A percentile compares a stretch with the other conserved stretches of the same genome.
Evolutionary conservation across 1,140 invertebrate species (phyloP).

Genomic region (Rhagoletis zephyria): DNA sequence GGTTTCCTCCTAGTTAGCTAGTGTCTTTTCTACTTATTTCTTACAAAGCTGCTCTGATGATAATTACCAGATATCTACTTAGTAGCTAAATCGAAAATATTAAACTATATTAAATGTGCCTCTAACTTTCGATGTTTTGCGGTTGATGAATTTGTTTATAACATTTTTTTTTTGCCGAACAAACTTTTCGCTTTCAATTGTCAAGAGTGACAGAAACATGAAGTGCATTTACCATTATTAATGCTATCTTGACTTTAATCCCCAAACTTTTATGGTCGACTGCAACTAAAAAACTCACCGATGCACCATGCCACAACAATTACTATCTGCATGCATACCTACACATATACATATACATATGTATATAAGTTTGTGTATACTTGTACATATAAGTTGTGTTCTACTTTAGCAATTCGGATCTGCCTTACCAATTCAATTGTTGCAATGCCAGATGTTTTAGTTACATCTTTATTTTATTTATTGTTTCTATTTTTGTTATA

Average conservation of each 20-base stretch:
- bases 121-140: too few relatives aligned
- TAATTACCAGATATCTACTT: too few relatives aligned
- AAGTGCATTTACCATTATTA: conserved; percentile 31
- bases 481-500: neutral
- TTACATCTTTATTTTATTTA: neutral
- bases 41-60: too few relatives aligned
- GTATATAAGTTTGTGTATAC: neutral
- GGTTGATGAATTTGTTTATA: too few relatives aligned
- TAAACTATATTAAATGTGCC: too few relatives aligned
- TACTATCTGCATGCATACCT: neutral
- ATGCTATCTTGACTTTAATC: conserved; percentile 27
- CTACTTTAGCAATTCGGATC: too few relatives aligned
- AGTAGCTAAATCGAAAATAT: too few relatives aligned
- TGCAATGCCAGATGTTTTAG: neutral
- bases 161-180: too few relatives aligned
- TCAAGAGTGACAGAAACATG: conserved; percentile 27
- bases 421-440: neutral
- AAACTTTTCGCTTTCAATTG: too few relatives aligned
- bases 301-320: too few relatives aligned
- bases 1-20: too few relatives aligned
- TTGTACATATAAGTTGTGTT: neutral
- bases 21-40: too few relatives aligned
- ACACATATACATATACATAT: neutral
- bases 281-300: neutral
- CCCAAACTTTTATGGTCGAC: conserved; percentile 25